Evolutionary conservation across 2,888 invertebrate genomes (phyloP).

Genomic region (Acronicta psi): DNA sequence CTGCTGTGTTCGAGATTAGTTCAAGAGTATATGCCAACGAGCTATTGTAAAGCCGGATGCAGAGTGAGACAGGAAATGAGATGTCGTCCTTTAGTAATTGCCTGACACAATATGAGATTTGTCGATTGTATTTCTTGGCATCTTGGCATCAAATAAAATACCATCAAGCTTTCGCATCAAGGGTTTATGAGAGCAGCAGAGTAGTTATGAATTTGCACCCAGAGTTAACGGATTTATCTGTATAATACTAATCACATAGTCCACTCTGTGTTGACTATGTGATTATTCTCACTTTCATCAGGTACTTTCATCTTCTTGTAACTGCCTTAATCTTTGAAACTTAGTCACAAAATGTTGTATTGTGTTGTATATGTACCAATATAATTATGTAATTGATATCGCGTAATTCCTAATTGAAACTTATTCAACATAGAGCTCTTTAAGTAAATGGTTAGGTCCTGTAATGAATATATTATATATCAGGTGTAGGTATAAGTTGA

Average conservation of each 20-base stretch:
- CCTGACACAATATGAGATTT: conserved; percentile 38
- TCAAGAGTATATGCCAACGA: conserved; percentile 33
- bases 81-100: conserved; percentile 50
- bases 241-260: no score
- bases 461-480: conserved; percentile 23
- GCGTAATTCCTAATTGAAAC: conserved; percentile 5
- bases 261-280: no score
- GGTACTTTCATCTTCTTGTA: no score
- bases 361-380: no score
- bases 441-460: conserved; percentile 9
- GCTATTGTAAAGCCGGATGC: conserved; percentile 40
- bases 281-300: no score
- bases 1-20: conserved; percentile 48
- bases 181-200: no score
- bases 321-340: no score
- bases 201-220: no score
- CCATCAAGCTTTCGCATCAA: not conserved
- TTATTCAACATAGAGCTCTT: conserved; percentile 16
- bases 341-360: no score
- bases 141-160: no score
- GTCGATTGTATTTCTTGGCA: not conserved
- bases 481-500: conserved; percentile 46
- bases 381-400: not conserved
- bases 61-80: conserved; percentile 55
- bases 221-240: no score